A percentile compares a stretch with the other conserved stretches of the same genome.
Evolutionary conservation across 2,113 vertebrate genomes (phyloP).

Genomic region (Dissostichus mawsoni): DNA sequence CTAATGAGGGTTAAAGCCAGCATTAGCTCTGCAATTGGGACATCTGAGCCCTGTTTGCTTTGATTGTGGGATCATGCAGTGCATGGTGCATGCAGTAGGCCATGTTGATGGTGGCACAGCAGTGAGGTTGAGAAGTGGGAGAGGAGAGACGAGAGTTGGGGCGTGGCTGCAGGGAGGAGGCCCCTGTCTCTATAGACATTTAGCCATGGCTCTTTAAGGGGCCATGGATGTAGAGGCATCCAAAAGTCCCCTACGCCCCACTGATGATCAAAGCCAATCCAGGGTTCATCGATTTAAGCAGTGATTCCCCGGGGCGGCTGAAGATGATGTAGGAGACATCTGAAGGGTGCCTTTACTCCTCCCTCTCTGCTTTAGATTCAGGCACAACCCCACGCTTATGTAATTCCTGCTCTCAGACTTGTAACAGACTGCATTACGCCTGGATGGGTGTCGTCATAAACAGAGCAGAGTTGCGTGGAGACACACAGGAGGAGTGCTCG

Average conservation of each 20-base stretch:
- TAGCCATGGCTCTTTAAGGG: constrained; percentile 59
- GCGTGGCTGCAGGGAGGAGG: constrained; percentile 30
- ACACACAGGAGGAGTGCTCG: background rate
- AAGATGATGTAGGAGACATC: constrained; percentile 68
- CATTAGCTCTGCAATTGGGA: constrained; percentile 41
- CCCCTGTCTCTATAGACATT: constrained; percentile 51
- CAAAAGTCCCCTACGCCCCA: constrained; percentile 42
- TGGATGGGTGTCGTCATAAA: constrained; percentile 47
- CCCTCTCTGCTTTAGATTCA: constrained; percentile 48
- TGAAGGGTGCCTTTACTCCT: constrained; percentile 66
- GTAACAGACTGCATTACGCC: constrained; percentile 59
- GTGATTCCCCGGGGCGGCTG: constrained; percentile 45
- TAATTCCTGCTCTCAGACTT: constrained; percentile 69
- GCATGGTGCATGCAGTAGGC: constrained; percentile 9
- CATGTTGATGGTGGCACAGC: constrained; percentile 27
- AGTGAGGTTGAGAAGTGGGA: constrained; percentile 22
- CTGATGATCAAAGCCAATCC: constrained; percentile 77
- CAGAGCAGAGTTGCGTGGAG: constrained; percentile 26
- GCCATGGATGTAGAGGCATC: constrained; percentile 55
- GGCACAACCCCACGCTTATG: constrained; percentile 68
- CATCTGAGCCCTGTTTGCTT: constrained; percentile 19
- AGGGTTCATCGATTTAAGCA: constrained; percentile 61
- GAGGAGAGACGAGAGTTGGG: constrained; percentile 26
- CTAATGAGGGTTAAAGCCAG: constrained; percentile 67
- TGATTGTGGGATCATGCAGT: constrained; percentile 44